These are phyloP conservation scores for Pherbina coryleti DNA, from an alignment of 2,888 invertebrate species.

Conservation along the genomic window DNA sequence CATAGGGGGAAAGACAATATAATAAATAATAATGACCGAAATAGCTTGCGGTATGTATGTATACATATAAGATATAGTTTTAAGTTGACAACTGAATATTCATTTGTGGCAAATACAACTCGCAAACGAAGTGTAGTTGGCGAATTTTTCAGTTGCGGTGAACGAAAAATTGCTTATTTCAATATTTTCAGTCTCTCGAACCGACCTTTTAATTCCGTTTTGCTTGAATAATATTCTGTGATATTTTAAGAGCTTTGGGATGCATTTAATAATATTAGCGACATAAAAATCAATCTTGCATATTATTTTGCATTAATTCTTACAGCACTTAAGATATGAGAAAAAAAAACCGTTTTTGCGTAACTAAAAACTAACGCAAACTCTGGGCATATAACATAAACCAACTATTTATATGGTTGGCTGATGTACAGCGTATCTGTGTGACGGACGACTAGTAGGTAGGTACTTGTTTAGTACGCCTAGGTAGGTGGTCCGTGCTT, in stretches of 20 bases:
- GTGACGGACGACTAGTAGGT: neutral
- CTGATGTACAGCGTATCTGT: neutral
- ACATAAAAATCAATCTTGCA: constrained; percentile 26
- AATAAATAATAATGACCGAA: too few relatives aligned
- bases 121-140: too few relatives aligned
- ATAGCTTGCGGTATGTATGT: too few relatives aligned
- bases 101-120: too few relatives aligned
- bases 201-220: neutral
- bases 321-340: neutral
- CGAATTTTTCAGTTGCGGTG: too few relatives aligned
- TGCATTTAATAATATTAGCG: neutral
- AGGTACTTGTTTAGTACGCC: neutral
- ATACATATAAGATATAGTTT: too few relatives aligned
- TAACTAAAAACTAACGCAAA: neutral
- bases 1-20: too few relatives aligned
- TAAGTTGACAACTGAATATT: too few relatives aligned
- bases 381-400: too few relatives aligned
- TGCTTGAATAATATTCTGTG: neutral
- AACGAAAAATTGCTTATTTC: too few relatives aligned
- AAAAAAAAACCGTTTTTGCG: neutral
- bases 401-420: neutral
- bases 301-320: constrained; percentile 26
- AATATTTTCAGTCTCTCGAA: too few relatives aligned
- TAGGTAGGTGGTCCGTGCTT: neutral
- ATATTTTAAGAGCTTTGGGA: neutral